These are phyloP conservation scores for Engystomops pustulosus DNA, from an alignment of 2,113 vertebrate genomes.

Conservation along the genomic window DNA sequence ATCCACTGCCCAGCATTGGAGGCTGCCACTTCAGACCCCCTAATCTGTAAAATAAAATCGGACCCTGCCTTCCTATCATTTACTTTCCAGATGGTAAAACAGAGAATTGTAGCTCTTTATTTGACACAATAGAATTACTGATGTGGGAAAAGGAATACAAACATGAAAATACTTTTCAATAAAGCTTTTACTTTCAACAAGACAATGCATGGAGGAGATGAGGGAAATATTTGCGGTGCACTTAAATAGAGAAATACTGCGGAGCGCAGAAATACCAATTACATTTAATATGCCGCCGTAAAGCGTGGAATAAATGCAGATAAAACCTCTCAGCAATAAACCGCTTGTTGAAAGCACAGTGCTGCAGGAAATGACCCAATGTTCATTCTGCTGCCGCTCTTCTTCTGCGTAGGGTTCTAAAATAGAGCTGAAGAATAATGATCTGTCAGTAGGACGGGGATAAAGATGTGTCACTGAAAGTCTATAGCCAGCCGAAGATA, in stretches of 20 bases:
- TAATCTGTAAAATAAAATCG: too few species aligned
- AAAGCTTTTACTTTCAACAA: background rate
- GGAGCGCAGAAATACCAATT: constrained; percentile 1
- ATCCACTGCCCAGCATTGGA: too few species aligned
- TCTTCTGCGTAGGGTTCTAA: constrained; percentile 26
- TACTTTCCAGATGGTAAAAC: background rate
- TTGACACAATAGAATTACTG: background rate
- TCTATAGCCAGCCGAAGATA: constrained; percentile 17
- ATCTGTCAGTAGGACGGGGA: constrained; percentile 25
- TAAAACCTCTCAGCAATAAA: constrained; percentile 14
- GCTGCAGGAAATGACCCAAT: constrained; percentile 31
- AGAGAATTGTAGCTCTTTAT: background rate
- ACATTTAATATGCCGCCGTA: background rate
- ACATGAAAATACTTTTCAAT: background rate
- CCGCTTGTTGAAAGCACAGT: constrained; percentile 8
- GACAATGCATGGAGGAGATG: background rate
- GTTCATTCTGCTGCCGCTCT: constrained; percentile 15
- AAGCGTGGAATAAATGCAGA: background rate
- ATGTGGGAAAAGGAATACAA: background rate
- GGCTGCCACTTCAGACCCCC: too few species aligned
- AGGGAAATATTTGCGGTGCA: background rate
- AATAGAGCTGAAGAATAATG: constrained; percentile 45
- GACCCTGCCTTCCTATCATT: background rate
- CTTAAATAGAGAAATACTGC: background rate
- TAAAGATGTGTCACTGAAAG: constrained; percentile 37